Evolutionary conservation across 2,797 vertebrate species (phyloP).

Genomic region (Urosaurus nigricauda): DNA sequence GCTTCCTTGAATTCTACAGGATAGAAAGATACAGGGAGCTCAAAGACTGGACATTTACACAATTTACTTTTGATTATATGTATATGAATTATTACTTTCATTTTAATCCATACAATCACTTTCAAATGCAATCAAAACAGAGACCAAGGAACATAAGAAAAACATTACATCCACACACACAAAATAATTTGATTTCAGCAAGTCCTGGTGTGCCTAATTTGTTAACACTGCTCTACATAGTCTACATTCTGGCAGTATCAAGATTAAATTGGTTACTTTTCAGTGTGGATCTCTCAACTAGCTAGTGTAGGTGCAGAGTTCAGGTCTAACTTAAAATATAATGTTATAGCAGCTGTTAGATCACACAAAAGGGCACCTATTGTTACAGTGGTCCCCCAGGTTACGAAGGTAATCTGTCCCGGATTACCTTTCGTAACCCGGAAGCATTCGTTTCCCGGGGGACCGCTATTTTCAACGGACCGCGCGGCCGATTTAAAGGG

Average conservation of each 20-base stretch:
- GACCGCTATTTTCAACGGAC: too few relatives aligned
- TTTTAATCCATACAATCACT: not conserved
- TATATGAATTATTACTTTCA: not conserved
- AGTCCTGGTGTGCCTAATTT: not conserved
- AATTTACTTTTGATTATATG: not conserved
- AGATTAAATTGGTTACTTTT: not conserved
- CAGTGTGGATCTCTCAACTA: not conserved
- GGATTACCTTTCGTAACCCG: too few relatives aligned
- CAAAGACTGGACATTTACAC: not conserved
- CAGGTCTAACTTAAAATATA: not conserved
- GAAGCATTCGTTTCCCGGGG: too few relatives aligned
- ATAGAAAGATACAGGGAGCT: conserved; percentile 6
- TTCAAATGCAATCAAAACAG: not conserved
- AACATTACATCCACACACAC: not conserved
- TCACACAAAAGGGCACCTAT: not conserved
- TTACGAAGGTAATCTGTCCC: too few relatives aligned
- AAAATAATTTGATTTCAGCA: not conserved
- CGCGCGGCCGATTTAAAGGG: too few relatives aligned
- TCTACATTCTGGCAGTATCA: not conserved
- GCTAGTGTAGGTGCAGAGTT: not conserved
- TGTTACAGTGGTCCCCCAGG: too few relatives aligned
- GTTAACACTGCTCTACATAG: not conserved
- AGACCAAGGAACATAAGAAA: not conserved
- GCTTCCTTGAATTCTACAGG: conserved; percentile 97
- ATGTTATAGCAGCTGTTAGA: not conserved